Percentiles rank a stretch among this genome's conserved stretches.
phyloP scores from a whole-genome alignment of 2,797 vertebrate species.

The Notoglanidium macrostoma region DNA sequence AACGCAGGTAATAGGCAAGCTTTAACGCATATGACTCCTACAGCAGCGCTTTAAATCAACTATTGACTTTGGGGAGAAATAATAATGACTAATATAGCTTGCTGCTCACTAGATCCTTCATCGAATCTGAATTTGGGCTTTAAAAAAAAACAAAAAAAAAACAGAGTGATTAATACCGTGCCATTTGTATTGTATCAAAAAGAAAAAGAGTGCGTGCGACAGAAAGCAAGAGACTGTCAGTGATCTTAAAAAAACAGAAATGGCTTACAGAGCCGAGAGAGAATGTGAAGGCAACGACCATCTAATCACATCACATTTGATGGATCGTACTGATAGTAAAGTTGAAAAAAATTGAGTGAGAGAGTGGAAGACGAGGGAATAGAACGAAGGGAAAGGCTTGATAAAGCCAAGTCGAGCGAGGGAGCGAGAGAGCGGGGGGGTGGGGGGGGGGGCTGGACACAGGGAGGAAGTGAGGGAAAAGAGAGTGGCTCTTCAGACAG shows the following conservation, averaged over 20 bases:
- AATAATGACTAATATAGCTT: background rate
- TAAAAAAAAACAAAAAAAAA: background rate
- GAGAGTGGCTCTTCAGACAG: constrained; percentile 3
- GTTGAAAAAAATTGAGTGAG: constrained; percentile 24
- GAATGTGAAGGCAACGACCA: constrained; percentile 21
- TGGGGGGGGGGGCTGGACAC: background rate
- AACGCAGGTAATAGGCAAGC: background rate
- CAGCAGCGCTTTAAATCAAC: background rate
- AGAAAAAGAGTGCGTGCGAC: background rate
- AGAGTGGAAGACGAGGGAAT: constrained; percentile 18
- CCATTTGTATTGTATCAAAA: background rate
- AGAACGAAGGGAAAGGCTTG: background rate
- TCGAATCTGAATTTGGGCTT: background rate
- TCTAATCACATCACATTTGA: constrained; percentile 47
- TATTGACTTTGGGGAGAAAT: background rate
- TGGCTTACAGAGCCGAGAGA: constrained; percentile 17
- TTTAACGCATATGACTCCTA: background rate
- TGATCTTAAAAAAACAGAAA: constrained; percentile 13
- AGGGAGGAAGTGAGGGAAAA: background rate
- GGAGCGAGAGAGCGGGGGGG: constrained; percentile 1
- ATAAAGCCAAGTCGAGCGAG: background rate
- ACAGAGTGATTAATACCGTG: background rate
- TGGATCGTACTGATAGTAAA: constrained; percentile 46
- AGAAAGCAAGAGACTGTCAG: background rate
- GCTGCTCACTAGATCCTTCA: background rate